A percentile compares a stretch with the other conserved stretches of the same genome.
Evolutionary conservation across 2,797 vertebrate genomes (phyloP).

Genomic region (Telmatherina bonti): DNA sequence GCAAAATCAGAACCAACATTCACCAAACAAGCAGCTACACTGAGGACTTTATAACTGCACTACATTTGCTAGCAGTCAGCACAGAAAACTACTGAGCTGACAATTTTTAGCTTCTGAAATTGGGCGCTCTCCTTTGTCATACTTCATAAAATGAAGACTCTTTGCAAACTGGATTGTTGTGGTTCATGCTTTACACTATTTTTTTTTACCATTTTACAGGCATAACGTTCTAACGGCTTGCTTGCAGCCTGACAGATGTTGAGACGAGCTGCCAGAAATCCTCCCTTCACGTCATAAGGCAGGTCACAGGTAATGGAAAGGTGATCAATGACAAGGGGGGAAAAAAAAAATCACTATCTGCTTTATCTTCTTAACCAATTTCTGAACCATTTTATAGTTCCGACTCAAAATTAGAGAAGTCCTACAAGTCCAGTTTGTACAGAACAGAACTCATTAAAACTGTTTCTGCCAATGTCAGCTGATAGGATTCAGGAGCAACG

Average conservation of each 20-base stretch:
- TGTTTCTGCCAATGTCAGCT: conserved; percentile 41
- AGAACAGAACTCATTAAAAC: conserved; percentile 37
- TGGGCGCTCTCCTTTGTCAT: background rate
- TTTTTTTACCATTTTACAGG: background rate
- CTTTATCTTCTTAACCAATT: background rate
- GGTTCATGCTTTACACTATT: background rate
- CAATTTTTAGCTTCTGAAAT: background rate
- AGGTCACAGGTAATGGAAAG: conserved; percentile 58
- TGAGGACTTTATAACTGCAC: background rate
- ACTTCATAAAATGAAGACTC: background rate
- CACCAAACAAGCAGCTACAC: conserved; percentile 21
- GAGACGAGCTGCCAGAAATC: conserved; percentile 67
- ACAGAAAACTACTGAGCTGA: background rate
- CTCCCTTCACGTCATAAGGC: conserved; percentile 75
- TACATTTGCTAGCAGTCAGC: background rate
- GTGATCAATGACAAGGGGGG: background rate
- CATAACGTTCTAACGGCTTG: background rate
- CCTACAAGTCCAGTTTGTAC: conserved; percentile 32
- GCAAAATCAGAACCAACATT: conserved; percentile 28
- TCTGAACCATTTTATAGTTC: conserved; percentile 1
- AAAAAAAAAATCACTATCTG: background rate
- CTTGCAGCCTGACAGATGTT: conserved; percentile 13
- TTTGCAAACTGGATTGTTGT: background rate
- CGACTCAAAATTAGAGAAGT: conserved; percentile 14
- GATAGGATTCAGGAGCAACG: conserved; percentile 17